Conservation (phyloP, 2,797 vertebrate species). For the Aeoliscus strigatus region DNA sequence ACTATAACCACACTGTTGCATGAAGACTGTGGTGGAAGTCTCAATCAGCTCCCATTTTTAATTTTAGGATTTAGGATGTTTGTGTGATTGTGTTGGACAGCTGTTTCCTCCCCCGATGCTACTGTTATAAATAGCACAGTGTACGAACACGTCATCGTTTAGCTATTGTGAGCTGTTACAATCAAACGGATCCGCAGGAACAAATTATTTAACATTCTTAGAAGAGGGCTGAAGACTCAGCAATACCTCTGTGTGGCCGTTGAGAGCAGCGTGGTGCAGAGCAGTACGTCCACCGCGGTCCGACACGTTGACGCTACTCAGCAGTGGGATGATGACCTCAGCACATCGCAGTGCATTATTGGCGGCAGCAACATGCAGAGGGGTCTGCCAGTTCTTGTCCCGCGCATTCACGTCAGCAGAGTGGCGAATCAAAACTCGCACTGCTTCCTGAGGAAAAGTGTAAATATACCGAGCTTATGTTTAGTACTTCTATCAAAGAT, state of each 20-base stretch:
- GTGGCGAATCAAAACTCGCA: conserved; percentile 90
- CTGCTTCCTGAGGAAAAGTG: conserved; percentile 81
- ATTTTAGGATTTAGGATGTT: conserved; percentile 33
- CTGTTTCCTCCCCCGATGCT: conserved; percentile 17
- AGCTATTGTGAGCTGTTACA: neutral
- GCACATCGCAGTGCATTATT: conserved; percentile 91
- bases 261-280: conserved; percentile 92
- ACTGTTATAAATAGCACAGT: conserved; percentile 20
- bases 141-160: conserved; percentile 17
- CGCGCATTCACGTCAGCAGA: conserved; percentile 93
- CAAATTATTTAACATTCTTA: neutral
- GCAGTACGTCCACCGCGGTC: conserved; percentile 92
- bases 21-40: conserved; percentile 18
- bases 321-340: conserved; percentile 87
- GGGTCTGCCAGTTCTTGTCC: conserved; percentile 99
- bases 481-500: too few species aligned
- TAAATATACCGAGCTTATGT: too few species aligned
- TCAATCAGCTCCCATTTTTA: conserved; percentile 20
- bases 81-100: conserved; percentile 28
- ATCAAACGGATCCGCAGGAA: too few species aligned
- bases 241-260: conserved; percentile 88
- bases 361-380: conserved; percentile 89
- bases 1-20: conserved; percentile 28
- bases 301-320: conserved; percentile 94
- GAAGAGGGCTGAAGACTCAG: neutral